A percentile compares a stretch with the other conserved stretches of the same genome.
Evolutionary conservation across 2,797 vertebrate species (phyloP).

Genomic region (Gouania willdenowi): DNA sequence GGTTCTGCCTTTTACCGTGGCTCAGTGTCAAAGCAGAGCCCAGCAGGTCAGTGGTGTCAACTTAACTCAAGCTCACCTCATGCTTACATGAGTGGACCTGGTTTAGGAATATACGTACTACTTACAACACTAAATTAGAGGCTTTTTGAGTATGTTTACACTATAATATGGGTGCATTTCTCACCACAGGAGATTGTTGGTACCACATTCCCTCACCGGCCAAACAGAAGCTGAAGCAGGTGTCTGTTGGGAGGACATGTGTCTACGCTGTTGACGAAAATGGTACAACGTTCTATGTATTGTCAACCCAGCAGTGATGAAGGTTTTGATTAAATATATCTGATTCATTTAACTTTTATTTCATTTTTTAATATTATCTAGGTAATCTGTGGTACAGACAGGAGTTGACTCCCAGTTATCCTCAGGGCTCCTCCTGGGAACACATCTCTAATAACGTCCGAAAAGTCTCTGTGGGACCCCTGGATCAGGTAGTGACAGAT

Average conservation of each 20-base stretch:
- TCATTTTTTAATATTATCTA: too few species aligned
- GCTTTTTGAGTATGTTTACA: not conserved
- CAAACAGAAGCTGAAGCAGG: constrained; percentile 90
- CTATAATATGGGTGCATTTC: too few species aligned
- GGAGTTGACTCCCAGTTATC: constrained; percentile 90
- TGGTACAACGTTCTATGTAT: constrained; percentile 61
- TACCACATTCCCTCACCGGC: constrained; percentile 92
- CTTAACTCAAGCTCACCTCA: too few species aligned
- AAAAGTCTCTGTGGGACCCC: constrained; percentile 88
- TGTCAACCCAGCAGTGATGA: not conserved
- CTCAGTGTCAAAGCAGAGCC: constrained; percentile 83
- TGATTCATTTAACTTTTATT: not conserved
- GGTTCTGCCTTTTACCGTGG: constrained; percentile 94
- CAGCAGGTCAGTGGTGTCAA: constrained; percentile 78
- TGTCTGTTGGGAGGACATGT: constrained; percentile 90
- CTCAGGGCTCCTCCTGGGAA: constrained; percentile 91
- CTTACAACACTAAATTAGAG: not conserved
- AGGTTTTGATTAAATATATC: too few species aligned
- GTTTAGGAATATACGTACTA: not conserved
- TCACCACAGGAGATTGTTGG: constrained; percentile 85
- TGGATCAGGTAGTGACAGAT: constrained; percentile 89
- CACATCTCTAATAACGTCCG: constrained; percentile 96
- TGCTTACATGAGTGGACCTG: too few species aligned
- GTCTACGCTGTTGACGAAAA: constrained; percentile 90
- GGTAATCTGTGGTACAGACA: constrained; percentile 95